Base-by-base conservation (phyloP, 2,113 vertebrate genomes). In the Aegotheles bennettii region DNA sequence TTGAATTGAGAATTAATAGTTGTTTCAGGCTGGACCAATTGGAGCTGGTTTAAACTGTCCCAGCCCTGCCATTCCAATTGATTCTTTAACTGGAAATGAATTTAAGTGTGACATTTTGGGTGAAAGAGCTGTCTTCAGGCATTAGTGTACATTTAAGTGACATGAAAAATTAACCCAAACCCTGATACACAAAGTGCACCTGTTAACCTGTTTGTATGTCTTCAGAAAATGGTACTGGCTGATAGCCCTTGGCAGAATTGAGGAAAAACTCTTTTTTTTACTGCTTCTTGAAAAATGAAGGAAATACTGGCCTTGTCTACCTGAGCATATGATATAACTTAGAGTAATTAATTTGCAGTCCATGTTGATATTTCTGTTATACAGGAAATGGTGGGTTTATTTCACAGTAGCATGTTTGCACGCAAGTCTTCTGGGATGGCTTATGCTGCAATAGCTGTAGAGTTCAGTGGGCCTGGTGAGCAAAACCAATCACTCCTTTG, bases 281-380 rank as follows among this genome's bases (percentile, higher is more conserved):
- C 36, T 29, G 6, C 24, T n/a, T 90, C 29, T 81, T 81, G 73
- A 67, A 84, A 59, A 67, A 13, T 1, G 0, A 6, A 7, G 35
- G 60, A 74, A 56, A 38, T 78, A 63, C 4, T 77, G 6, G 26
- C 60, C 47, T 81, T 74, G 35, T 67, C 87, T 81, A 42, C 35
- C 29, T 59, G 7, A 54, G 28, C 15, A 3, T 53, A 13, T 53
- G 42, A 20, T 54, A n/a, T 1, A 80, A 29, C 13, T 48, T 33
- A 3, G 14, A 88, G 23, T 13, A 69, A 29, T 40, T 69, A 1
- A 33, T 67, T 68, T 59, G 60, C 60, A 57, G 24, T 80, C 60
- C 20, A 11, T 26, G 23, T 26, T 3, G 3, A 21, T 2, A 0
- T 65, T 86, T 56, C 38, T 6, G 3, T 43, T 69, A 1, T 7